These are phyloP conservation scores for Drosophila watanabei DNA, from an alignment of 1,140 invertebrate species.

Conservation along the genomic window DNA sequence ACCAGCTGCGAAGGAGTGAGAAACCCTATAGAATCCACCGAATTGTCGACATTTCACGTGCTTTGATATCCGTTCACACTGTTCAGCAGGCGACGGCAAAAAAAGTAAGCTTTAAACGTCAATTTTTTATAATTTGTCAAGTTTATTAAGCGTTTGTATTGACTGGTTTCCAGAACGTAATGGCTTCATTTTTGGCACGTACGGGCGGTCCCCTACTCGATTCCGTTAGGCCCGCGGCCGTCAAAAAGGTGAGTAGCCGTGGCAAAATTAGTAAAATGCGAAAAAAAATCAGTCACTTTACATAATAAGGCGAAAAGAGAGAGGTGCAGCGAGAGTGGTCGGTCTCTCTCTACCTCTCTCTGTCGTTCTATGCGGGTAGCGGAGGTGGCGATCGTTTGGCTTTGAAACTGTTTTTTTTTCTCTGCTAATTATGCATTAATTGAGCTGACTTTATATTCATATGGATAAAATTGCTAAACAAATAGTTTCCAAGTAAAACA, in stretches of 20 bases:
- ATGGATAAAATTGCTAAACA: not conserved
- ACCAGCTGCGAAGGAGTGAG: not conserved
- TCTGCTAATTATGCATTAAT: slow-evolving; percentile 10
- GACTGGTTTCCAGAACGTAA: slow-evolving; percentile 47
- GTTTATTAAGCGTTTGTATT: not conserved
- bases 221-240: slow-evolving; percentile 61
- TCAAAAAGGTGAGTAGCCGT: slow-evolving; percentile 68
- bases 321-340: slow-evolving; percentile 36
- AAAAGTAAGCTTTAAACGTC: slow-evolving; percentile 35
- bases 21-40: not conserved
- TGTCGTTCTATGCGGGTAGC: not conserved
- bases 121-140: slow-evolving; percentile 1
- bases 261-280: slow-evolving; percentile 18
- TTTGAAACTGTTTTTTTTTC: not conserved
- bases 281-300: slow-evolving; percentile 61
- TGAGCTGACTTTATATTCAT: not conserved
- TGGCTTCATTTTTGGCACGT: slow-evolving; percentile 81
- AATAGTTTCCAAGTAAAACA: not conserved
- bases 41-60: not conserved
- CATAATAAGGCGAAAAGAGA: slow-evolving; percentile 74
- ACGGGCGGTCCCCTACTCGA: slow-evolving; percentile 66
- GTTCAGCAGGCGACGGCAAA: slow-evolving; percentile 36
- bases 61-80: not conserved
- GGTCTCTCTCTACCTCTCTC: slow-evolving; percentile 6
- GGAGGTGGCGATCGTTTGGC: slow-evolving; percentile 22